Base-by-base conservation (phyloP, 1,140 invertebrate species). In the Cydia splendana region DNA sequence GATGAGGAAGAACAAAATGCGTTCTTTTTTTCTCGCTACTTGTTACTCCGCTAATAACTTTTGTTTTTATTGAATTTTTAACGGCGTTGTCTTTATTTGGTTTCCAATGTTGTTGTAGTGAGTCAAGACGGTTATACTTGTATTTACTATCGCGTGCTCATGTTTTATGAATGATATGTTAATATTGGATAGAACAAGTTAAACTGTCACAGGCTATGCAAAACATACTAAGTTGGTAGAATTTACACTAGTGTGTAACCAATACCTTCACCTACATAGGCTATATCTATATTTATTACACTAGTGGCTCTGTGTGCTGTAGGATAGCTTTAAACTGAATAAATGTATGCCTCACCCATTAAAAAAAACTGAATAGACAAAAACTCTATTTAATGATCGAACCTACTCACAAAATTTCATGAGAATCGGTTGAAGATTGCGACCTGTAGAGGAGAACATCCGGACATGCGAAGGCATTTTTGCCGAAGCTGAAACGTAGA, bases 111-210 rank as follows among this genome's bases (percentile, higher is more conserved):
- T 67, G 12, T 67, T 67, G 65, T 62, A 67, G 30, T n/a, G 28
- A 67, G 18, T 62, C 15, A 24, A 62, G 9, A 62, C 57, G 57
- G 57, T 62, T 62, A 62, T 62, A 62, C 57, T 62, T 24, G 57
- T 62, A 62, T 62, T 62, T 62, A 12, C 20, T 62, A 62, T 18
- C 65, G 15, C 5, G 15, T n/a, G n/a, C 67, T 71, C 34, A 38
- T 38, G 67, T 38, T 71, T 71, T 71, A 71, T 71, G 38, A 18
- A 71, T 71, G 67, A 42, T 38, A 71, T 71, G 67, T 18, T 18
- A 71, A 71, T 71, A 71, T 45, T 71, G 3, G 7, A 34, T 67
- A 67, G 67, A n/a, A 42, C 67, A 18, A 42, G 67, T 71, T 71
- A 45, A 42, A 42, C 38, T 38, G 34, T 71, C 67, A 71, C 53